Evolutionary conservation across 2,113 vertebrate species (phyloP), one percentile per base, ranked within the genome.

Genomic region (Indri indri): DNA sequence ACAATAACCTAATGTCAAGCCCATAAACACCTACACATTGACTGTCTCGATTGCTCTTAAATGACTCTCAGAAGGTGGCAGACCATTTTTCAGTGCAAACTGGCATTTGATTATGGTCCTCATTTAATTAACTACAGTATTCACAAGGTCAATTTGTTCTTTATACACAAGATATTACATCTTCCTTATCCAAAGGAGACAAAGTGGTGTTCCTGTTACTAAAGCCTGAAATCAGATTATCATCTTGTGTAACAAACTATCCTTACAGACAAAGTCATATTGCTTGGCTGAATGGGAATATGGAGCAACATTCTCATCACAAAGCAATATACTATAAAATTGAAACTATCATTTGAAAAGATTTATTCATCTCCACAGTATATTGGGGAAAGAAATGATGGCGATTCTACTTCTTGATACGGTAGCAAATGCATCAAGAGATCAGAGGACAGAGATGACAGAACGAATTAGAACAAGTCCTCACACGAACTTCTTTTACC

Each of bases 121-220:
- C 68, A 74, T 71, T 96, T 96, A 91, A 96, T 94, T 90, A 96
- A 90, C 59, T 76, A 42, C 50, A 42, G n/a, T 82, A 84, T 88
- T 83, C 52, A 91, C 90, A 92, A 97, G 94, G 95, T 90, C 95
- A 96, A 50, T 96, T 96, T 97, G 87, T 84, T 93, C 37, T 59
- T 57, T 66, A 37, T 70, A 61, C 30, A 93, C 23, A 94, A 73
- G 65, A 84, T 92, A 77, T 68, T 85, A 65, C 32, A 90, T 73
- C 77, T 95, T 92, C 23, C 32, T 97, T 87, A 94, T 74, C 66
- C 77, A 96, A 95, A 82, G 54, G n/a, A 85, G 66, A 95, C 34
- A 81, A 95, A 57, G 47, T 25, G 65, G 27, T 57, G 6, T 59
- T 16, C 68, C 61, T 74, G 52, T 52, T 61, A 87, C 50, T n/a